Base-by-base conservation (phyloP, 1,140 invertebrate genomes). In the Helicoverpa armigera region DNA sequence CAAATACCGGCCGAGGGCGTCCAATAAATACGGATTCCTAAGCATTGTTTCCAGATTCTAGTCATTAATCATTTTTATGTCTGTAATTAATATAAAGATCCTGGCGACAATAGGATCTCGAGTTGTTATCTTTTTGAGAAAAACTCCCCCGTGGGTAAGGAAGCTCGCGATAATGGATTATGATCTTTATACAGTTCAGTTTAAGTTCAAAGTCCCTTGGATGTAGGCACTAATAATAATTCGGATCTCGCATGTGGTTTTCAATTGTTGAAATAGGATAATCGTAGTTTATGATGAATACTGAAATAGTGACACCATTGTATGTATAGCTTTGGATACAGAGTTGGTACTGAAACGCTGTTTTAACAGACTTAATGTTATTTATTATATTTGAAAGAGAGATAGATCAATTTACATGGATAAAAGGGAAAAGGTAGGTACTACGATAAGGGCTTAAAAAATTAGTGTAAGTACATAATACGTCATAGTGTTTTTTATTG, bases 31-130 rank as follows among this genome's bases (percentile, higher is more conserved):
- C 86, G 86, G 85, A 85, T 90, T 92, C 86, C 87, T 85, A 82
- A 80, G 85, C 89, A 94, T 93, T 93, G 92, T 94, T 92, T 91
- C 90, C 88, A 88, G 87, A 94, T 91, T 87, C 84, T 83, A 69
- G 77, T 82, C 91, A 91, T 93, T 93, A 92, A 94, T 94, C 91
- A 94, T 92, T 92, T 93, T 94, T 94, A 94, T 94, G 87, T 86
- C 88, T 82, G 89, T 90, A 93, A 94, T 94, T 94, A 94, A 94
- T 94, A 94, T 90, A 90, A 91, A 91, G 89, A 92, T 89, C 86
- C 83, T 88, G 87, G 87, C 85, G 89, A 91, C 90, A 88, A 88
- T 88, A 77, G 67, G 82, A 65, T 51, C 53, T 48, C 31, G 80
- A 79, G 80, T 84, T 86, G 85, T 88, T 86, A 84, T 84, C 80